These are phyloP conservation scores for Nymphalis polychloros DNA, from an alignment of 2,888 invertebrate genomes.

Conservation along the genomic window DNA sequence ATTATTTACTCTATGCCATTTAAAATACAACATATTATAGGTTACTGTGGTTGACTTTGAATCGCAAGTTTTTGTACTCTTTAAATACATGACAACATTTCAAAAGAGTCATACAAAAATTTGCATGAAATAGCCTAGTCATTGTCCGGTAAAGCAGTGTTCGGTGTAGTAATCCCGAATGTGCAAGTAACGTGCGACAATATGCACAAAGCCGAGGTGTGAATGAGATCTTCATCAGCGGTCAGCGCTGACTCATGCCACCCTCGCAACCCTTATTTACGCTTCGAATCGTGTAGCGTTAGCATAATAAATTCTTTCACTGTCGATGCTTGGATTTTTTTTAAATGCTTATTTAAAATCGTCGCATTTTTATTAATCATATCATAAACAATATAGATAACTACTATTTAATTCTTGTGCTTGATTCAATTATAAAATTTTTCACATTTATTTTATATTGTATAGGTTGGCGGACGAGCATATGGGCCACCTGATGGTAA, in stretches of 20 bases:
- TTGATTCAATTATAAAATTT: no score
- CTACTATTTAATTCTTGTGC: no score
- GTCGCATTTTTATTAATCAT: no score
- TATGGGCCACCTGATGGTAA: no score
- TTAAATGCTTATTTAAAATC: no score
- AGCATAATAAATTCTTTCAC: conserved; percentile 31
- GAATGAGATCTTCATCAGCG: conserved; percentile 42
- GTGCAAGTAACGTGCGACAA: conserved; percentile 46
- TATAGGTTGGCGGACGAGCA: no score
- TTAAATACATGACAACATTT: not conserved
- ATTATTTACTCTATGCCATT: no score
- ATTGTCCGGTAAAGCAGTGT: conserved; percentile 25
- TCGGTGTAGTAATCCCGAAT: conserved; percentile 17
- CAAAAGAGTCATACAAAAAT: conserved; percentile 1
- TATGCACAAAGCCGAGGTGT: conserved; percentile 45
- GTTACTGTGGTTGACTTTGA: no score
- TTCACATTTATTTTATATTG: no score
- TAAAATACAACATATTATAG: no score
- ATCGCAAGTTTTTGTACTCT: not conserved
- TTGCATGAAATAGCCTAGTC: conserved; percentile 7
- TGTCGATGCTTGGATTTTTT: no score
- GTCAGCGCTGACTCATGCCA: conserved; percentile 42
- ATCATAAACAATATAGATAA: no score
- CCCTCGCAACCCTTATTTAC: conserved; percentile 48
- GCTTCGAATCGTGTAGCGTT: conserved; percentile 40